A percentile compares a stretch with the other conserved stretches of the same genome.
phyloP scores from a whole-genome alignment of 1,140 invertebrate species.

The Anastrepha obliqua region DNA sequence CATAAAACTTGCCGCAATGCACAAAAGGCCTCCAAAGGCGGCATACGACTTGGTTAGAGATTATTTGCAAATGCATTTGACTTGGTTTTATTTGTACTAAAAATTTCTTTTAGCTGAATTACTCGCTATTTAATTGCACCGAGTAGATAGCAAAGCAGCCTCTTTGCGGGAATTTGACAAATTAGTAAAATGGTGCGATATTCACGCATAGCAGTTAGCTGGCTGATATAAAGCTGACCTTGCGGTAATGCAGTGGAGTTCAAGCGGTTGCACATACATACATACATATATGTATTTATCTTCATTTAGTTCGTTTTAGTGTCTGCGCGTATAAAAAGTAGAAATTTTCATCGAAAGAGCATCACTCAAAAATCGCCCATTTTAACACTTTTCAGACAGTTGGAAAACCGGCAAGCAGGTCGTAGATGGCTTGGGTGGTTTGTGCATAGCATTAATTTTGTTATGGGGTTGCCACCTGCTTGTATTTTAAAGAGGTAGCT shows the following conservation, averaged over 20 bases:
- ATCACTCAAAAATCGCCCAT: too few species aligned
- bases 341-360: too few species aligned
- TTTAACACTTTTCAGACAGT: too few species aligned
- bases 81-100: neutral
- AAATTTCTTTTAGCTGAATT: neutral
- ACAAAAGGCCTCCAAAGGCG: neutral
- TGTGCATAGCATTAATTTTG: too few species aligned
- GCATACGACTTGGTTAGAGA: neutral
- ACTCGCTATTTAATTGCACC: constrained; percentile 15
- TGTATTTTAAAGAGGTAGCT: too few species aligned
- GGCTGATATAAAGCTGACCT: neutral
- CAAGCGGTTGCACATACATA: neutral
- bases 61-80: neutral
- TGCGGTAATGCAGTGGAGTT: neutral
- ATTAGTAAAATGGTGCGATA: constrained; percentile 10
- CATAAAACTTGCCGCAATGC: constrained; percentile 1
- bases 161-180: constrained; percentile 27
- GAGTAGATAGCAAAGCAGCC: constrained; percentile 21
- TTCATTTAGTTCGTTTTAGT: too few species aligned
- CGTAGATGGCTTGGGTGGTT: too few species aligned
- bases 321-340: too few species aligned
- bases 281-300: too few species aligned
- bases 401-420: too few species aligned
- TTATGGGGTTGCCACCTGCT: too few species aligned
- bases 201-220: neutral